These are phyloP conservation scores for Pocillopora meandrina DNA, from an alignment of 92 coral and sea anemone genomes.

Conservation along the genomic window DNA sequence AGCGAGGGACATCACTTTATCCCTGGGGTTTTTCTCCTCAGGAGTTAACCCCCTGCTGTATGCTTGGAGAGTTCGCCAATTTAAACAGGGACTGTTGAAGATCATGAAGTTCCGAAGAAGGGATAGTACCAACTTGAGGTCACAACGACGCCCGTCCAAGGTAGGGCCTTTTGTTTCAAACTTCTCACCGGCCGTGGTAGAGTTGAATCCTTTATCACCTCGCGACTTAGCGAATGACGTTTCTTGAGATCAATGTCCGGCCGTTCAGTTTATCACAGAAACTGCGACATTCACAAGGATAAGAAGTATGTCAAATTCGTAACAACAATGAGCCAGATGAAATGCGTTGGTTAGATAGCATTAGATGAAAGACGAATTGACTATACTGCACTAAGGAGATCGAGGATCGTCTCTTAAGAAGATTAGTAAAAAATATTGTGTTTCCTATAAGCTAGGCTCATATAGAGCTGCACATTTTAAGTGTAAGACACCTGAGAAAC, in stretches of 20 bases:
- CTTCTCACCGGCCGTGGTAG: neutral
- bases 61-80: conserved; percentile 79
- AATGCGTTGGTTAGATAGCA: too few species aligned
- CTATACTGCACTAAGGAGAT: too few species aligned
- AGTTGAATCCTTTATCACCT: neutral
- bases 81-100: conserved; percentile 58
- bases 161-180: neutral
- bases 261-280: neutral
- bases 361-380: too few species aligned
- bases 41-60: conserved; percentile 73
- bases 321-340: too few species aligned
- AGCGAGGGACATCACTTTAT: conserved; percentile 71
- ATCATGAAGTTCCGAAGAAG: conserved; percentile 11
- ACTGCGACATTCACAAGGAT: neutral
- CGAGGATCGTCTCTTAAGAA: too few species aligned
- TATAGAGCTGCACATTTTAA: too few species aligned
- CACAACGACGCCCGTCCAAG: neutral
- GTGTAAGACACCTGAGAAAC: too few species aligned
- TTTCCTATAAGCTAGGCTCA: too few species aligned
- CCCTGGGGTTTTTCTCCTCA: conserved; percentile 73
- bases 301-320: neutral
- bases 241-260: neutral
- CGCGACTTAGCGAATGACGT: neutral
- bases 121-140: neutral
- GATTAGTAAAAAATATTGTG: too few species aligned